Conservation (phyloP, 2,113 vertebrate genomes). For the Takifugu bimaculatus region DNA sequence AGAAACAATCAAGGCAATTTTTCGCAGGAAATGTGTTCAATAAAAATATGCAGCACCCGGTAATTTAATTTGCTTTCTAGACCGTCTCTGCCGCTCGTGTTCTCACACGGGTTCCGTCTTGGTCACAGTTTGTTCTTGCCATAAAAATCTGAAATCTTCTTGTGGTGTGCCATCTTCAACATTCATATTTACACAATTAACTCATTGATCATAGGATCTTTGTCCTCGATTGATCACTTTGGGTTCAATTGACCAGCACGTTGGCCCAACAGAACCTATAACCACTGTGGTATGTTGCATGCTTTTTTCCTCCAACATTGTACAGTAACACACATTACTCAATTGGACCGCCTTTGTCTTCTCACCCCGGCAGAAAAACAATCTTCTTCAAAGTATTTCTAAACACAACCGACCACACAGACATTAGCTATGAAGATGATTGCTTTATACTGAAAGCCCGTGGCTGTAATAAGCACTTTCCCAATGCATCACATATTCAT, state of each 20-base stretch:
- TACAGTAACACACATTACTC: slow-evolving; percentile 2
- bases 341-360: slow-evolving; percentile 12
- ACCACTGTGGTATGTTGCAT: background rate
- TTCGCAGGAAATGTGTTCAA: slow-evolving; percentile 57
- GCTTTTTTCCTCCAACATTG: slow-evolving; percentile 6
- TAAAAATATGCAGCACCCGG: slow-evolving; percentile 57
- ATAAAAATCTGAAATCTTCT: slow-evolving; percentile 44
- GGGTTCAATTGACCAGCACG: slow-evolving; percentile 50
- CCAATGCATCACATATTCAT: background rate
- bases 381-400: slow-evolving; percentile 16
- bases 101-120: slow-evolving; percentile 34
- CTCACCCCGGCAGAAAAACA: slow-evolving; percentile 19
- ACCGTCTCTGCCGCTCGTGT: slow-evolving; percentile 32
- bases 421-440: slow-evolving; percentile 2
- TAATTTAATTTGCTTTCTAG: slow-evolving; percentile 46
- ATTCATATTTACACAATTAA: slow-evolving; percentile 48
- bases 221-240: slow-evolving; percentile 54
- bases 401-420: slow-evolving; percentile 5
- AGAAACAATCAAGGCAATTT: slow-evolving; percentile 35
- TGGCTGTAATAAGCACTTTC: slow-evolving; percentile 8
- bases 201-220: slow-evolving; percentile 46
- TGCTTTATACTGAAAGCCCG: slow-evolving; percentile 20
- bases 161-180: slow-evolving; percentile 32
- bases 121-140: slow-evolving; percentile 44
- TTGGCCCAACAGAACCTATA: slow-evolving; percentile 37